Conservation (phyloP, 2,797 vertebrate genomes). For the Eurystomus glaucurus region DNA sequence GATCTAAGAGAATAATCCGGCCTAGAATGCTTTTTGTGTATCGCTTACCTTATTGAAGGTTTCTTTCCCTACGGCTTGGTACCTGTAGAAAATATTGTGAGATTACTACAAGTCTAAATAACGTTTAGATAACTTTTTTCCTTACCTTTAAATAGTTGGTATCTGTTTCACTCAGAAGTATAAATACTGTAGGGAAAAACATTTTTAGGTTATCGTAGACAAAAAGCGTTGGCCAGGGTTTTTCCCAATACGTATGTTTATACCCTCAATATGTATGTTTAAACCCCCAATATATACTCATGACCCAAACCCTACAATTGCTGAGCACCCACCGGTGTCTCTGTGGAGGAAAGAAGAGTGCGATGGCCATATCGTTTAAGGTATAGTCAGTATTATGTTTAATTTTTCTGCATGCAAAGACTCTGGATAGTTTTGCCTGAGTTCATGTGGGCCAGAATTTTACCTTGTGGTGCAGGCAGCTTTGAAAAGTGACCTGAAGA, state of each 20-base stretch:
- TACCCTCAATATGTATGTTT: not conserved
- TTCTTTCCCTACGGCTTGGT: not conserved
- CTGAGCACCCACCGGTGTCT: not conserved
- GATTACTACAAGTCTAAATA: not conserved
- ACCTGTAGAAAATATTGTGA: not conserved
- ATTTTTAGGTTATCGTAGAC: not conserved
- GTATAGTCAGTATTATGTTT: rapidly evolving
- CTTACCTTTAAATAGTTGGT: not conserved
- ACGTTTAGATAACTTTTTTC: not conserved
- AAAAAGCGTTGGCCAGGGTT: not conserved
- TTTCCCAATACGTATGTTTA: not conserved
- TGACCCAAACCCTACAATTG: not conserved
- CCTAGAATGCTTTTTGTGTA: not conserved
- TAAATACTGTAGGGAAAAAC: not conserved
- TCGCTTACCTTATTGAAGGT: not conserved
- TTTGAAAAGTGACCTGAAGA: not conserved
- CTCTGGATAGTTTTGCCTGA: not conserved
- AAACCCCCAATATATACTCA: rapidly evolving
- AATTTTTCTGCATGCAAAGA: no score
- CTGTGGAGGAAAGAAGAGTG: not conserved
- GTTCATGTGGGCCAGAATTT: not conserved
- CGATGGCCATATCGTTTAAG: rapidly evolving
- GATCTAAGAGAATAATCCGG: not conserved
- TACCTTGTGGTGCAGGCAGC: not conserved
- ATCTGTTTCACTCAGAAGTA: not conserved